Base-by-base conservation (phyloP, 2,888 invertebrate species). In the Papilio gigon region DNA sequence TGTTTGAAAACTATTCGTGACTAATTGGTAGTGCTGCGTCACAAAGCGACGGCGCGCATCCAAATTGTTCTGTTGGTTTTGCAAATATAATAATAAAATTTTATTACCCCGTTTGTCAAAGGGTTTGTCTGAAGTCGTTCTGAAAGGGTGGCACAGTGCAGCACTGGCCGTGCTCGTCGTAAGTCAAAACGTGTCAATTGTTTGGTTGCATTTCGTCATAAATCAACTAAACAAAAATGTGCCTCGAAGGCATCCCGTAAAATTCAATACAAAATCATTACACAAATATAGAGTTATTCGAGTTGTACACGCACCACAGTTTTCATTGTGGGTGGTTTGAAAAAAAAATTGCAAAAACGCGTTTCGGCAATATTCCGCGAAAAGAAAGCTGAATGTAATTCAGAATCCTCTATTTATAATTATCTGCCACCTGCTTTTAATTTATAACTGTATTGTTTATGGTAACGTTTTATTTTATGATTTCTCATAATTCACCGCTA, bases 1-100 rank as follows among this genome's bases (percentile, higher is more conserved):
- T 71, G 66, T 69, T 66, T 63, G 64, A 68, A 67, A 64, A 73
- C 71, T 68, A 73, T 77, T 84, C 86, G 86, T 87, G 88, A 90
- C 90, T 89, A 91, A 91, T 91, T 89, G 88, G 84, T 75, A 78
- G 77, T 81, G 80, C 82, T 80, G 78, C 75, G 81, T 79, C 78
- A 75, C 75, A 72, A 76, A 84, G 75, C 90, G 80, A 80, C 88
- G 84, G 90, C 82, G 88, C 84, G 80, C 72, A 75, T 76, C 74
- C 75, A 79, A 80, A 86, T 87, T 85, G 87, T 89, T 86, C 85
- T 78, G 77, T 83, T 68, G 75, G 82, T 87, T 81, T 90, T 84
- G 91, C 92, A 90, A 90, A 92, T 89, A 91, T 91, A 86, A 90
- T 89, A 90, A 89, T 89, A 91, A 89, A 88, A 87, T 78, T 90